These are phyloP conservation scores for Apostichopus japonicus DNA, from an alignment of 35 echinoderm and acorn worm species.

Conservation along the genomic window DNA sequence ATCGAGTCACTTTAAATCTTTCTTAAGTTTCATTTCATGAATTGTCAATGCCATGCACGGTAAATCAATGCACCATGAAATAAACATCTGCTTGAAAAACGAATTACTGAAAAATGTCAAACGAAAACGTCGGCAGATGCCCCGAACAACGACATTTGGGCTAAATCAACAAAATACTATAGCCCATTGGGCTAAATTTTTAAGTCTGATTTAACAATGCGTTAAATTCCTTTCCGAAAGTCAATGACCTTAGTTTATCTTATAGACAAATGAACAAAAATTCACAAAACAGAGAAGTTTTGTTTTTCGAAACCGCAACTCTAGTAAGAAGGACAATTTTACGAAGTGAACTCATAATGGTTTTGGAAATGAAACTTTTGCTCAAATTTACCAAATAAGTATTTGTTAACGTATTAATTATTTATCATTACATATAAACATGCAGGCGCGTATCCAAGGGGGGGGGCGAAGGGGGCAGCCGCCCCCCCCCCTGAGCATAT, in stretches of 20 bases:
- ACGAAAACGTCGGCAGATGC: not conserved
- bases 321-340: no score
- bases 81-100: not conserved
- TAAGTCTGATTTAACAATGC: not conserved
- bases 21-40: not conserved
- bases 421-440: no score
- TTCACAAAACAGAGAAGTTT: no score
- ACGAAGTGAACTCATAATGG: no score
- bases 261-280: not conserved
- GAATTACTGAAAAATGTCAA: not conserved
- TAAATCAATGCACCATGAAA: not conserved
- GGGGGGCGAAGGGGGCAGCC: no score
- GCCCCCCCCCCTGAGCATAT: no score
- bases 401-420: no score
- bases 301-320: no score
- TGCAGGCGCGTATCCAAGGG: no score
- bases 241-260: not conserved
- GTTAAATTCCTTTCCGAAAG: not conserved
- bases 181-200: not conserved
- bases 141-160: not conserved
- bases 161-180: not conserved
- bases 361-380: no score
- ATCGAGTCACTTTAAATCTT: not conserved
- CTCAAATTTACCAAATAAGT: no score
- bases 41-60: not conserved